phyloP scores from a whole-genome alignment of 1,140 invertebrate species.

The Vanessa atalanta region DNA sequence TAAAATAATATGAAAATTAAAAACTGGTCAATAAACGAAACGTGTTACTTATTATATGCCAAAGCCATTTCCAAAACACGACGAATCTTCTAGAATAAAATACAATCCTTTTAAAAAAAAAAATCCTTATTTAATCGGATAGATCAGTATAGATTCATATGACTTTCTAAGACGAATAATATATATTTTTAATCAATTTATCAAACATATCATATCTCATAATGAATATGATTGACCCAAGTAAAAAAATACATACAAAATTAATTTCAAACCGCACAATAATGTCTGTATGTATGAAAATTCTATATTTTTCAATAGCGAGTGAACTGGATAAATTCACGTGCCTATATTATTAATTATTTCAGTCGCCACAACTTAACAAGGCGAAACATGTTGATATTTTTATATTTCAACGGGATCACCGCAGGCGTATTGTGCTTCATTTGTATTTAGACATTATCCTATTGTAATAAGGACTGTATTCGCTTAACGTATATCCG shows the following conservation, averaged over 20 bases:
- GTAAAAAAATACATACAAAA: neutral
- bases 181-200: too few species aligned
- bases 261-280: neutral
- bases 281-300: neutral
- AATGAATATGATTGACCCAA: too few species aligned
- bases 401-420: constrained; percentile 6
- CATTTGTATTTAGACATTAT: neutral
- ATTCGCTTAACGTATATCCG: neutral
- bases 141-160: too few species aligned
- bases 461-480: neutral
- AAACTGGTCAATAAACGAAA: too few species aligned
- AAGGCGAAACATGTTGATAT: constrained; percentile 12
- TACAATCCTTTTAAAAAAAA: too few species aligned
- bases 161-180: too few species aligned
- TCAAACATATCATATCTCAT: too few species aligned
- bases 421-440: neutral
- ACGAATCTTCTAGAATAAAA: too few species aligned
- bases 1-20: too few species aligned
- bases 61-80: too few species aligned
- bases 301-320: neutral
- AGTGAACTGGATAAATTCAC: neutral
- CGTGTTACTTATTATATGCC: too few species aligned
- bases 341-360: constrained; percentile 20
- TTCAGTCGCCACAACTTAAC: constrained; percentile 11
- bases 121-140: too few species aligned